Evolutionary conservation across 2,888 invertebrate genomes (phyloP).

Genomic region (Nineta flava): DNA sequence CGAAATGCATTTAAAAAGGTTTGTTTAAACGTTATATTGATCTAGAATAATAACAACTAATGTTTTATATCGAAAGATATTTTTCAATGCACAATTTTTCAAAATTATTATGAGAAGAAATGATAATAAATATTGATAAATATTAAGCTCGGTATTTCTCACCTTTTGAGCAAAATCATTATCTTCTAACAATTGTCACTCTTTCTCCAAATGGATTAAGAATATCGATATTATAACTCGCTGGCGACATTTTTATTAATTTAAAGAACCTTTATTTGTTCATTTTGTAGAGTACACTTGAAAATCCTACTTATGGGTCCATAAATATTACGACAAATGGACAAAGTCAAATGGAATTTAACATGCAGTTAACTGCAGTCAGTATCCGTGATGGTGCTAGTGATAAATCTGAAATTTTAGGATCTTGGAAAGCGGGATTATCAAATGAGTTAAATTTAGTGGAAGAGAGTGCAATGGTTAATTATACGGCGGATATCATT

Average conservation of each 20-base stretch:
- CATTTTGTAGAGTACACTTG: conserved; percentile 26
- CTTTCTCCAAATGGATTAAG: too few species aligned
- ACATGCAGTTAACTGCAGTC: conserved; percentile 52
- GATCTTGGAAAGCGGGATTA: conserved; percentile 65
- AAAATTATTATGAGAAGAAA: too few species aligned
- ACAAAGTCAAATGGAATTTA: conserved; percentile 57
- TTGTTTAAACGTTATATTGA: too few species aligned
- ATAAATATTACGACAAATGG: conserved; percentile 50
- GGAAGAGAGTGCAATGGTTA: conserved; percentile 49
- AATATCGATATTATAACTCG: too few species aligned
- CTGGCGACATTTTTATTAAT: neutral
- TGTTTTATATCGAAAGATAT: conserved; percentile 9
- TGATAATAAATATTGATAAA: too few species aligned
- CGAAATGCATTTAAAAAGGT: conserved; percentile 52
- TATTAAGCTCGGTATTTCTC: too few species aligned
- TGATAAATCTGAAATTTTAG: conserved; percentile 51
- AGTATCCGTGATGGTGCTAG: conserved; percentile 57
- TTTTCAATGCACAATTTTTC: neutral
- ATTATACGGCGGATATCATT: conserved; percentile 65
- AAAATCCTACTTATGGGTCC: conserved; percentile 53
- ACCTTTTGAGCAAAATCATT: too few species aligned
- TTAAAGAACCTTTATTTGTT: neutral
- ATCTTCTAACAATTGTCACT: neutral
- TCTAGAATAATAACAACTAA: conserved; percentile 6
- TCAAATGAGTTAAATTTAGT: conserved; percentile 45